Evolutionary conservation across 2,888 invertebrate genomes (phyloP), one percentile per base, ranked within the genome.

Genomic region (Rotaria magnacalcarata): DNA sequence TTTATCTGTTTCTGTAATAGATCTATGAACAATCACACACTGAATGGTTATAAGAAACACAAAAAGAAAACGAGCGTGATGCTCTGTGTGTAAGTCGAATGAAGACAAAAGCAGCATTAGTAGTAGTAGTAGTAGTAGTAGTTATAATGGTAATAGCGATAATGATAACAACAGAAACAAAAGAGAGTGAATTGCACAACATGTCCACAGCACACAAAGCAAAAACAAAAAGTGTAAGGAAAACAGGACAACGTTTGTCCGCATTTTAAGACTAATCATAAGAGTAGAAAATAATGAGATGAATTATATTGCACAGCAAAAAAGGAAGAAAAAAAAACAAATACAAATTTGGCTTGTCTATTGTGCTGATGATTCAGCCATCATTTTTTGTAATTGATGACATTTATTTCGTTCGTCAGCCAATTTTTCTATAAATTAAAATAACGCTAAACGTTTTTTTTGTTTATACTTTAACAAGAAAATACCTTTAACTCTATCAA

Each of bases 361-460:
- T 80, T 8, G 47, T 47, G 10, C 47, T 0, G 80, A 80, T 47
- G 80, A 80, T 2, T 47, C 43, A n/a, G n/a, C n/a, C 47, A 80
- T 80, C 47, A 80, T 80, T 47, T 80, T 80, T 24, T 80, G 24
- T 80, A 80, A 47, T 47, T 80, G 80, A 80, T n/a, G 80, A 80
- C 47, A 47, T 80, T 80, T 80, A n/a, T 43, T 80, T 6, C 80
- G 80, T 80, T 80, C 80, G 7, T 80, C 47, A 14, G 47, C 24
- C 11, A 80, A 47, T 80, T 80, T 80, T 80, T 80, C 80, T 80
- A 80, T 0, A 21, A 43, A 21, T 3, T 21, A 24, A 80, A 43
- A 52, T 8, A 16, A 0, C 14, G 8, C 0, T 21, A 21, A 43
- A 14, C 7, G n/a, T 80, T 10, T 67, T 27, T 67, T 34, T 27